Percentiles rank a stretch among this genome's conserved stretches.
phyloP scores from a whole-genome alignment of 2,113 vertebrate genomes.

The Psettodes erumei region DNA sequence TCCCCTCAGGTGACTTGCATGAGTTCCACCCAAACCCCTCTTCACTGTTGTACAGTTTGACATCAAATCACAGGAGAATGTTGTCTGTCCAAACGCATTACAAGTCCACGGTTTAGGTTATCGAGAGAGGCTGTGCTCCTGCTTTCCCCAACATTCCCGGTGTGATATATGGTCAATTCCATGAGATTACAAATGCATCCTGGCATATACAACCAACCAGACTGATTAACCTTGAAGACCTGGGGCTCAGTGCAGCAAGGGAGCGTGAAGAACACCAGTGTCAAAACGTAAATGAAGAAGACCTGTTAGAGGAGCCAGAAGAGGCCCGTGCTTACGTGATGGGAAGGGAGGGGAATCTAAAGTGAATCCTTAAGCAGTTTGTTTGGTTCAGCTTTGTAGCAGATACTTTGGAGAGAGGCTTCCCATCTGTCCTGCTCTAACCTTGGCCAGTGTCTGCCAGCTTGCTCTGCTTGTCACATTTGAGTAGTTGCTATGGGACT shows the following conservation, averaged over 20 bases:
- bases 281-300: constrained; percentile 60
- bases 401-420: constrained; percentile 58
- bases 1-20: constrained; percentile 64
- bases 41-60: constrained; percentile 75
- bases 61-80: constrained; percentile 73
- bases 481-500: constrained; percentile 73
- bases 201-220: constrained; percentile 50
- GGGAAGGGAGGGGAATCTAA: constrained; percentile 51
- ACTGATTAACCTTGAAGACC: constrained; percentile 70
- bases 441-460: constrained; percentile 73
- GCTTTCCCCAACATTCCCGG: constrained; percentile 30
- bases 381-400: constrained; percentile 64
- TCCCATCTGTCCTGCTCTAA: constrained; percentile 78
- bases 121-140: constrained; percentile 51
- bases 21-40: constrained; percentile 43
- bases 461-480: constrained; percentile 73
- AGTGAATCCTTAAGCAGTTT: constrained; percentile 71
- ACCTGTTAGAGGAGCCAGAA: constrained; percentile 47
- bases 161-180: constrained; percentile 75
- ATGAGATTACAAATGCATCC: constrained; percentile 68
- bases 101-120: constrained; percentile 56
- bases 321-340: constrained; percentile 18
- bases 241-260: constrained; percentile 45
- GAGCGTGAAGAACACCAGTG: constrained; percentile 67
- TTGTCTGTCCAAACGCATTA: constrained; percentile 74